These are phyloP conservation scores for Gonocerus acuteangulatus DNA, from an alignment of 2,888 invertebrate species.

Conservation along the genomic window DNA sequence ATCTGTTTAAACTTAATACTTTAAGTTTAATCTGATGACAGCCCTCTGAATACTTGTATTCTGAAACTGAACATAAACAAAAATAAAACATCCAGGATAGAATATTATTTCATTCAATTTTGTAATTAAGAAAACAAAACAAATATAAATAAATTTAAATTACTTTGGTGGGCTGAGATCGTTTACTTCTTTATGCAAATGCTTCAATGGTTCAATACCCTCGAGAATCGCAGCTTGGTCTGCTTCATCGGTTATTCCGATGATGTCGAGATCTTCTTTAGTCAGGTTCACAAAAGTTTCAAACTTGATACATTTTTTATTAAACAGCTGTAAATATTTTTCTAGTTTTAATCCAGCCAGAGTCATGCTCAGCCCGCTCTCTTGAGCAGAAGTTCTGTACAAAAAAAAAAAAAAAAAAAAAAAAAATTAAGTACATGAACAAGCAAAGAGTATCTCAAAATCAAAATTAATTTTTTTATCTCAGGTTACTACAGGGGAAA, in stretches of 20 bases:
- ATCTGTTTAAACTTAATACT: too few relatives aligned
- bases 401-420: not conserved
- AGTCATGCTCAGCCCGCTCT: constrained; percentile 11
- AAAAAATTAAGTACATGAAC: too few relatives aligned
- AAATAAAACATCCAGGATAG: not conserved
- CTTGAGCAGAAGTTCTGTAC: constrained; percentile 6
- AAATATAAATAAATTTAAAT: not conserved
- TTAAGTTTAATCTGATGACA: too few relatives aligned
- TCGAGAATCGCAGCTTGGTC: constrained; percentile 22
- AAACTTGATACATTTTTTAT: constrained; percentile 22
- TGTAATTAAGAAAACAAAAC: not conserved
- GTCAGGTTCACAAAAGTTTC: constrained; percentile 29
- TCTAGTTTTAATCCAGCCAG: constrained; percentile 23
- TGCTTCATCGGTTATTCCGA: constrained; percentile 26
- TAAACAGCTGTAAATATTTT: constrained; percentile 27
- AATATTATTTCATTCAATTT: not conserved
- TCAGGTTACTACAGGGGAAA: too few relatives aligned
- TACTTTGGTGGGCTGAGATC: constrained; percentile 6
- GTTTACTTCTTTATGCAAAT: constrained; percentile 12
- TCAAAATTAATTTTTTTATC: too few relatives aligned
- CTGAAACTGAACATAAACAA: not conserved
- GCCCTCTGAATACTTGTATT: too few relatives aligned
- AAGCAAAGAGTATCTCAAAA: too few relatives aligned
- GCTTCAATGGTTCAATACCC: constrained; percentile 17
- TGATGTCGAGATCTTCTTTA: constrained; percentile 28